These are phyloP conservation scores for Dendrolimus kikuchii DNA, from an alignment of 1,140 invertebrate species.

Conservation along the genomic window DNA sequence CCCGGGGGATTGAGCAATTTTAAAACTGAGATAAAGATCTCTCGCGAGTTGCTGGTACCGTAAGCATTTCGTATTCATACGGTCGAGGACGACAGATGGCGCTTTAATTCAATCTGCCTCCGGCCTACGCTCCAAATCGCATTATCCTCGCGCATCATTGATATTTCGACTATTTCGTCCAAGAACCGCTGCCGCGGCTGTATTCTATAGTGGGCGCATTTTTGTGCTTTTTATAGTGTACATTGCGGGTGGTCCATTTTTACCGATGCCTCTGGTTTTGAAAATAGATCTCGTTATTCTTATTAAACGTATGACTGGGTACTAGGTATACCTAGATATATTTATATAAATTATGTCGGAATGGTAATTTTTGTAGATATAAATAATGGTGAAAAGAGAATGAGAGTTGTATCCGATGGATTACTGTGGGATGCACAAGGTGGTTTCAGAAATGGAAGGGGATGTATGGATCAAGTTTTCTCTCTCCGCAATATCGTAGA, in stretches of 20 bases:
- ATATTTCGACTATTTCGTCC: constrained; percentile 60
- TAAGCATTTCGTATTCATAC: constrained; percentile 70
- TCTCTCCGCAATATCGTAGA: too few relatives aligned
- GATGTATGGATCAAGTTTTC: too few relatives aligned
- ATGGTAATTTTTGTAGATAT: too few relatives aligned
- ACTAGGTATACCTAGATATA: too few relatives aligned
- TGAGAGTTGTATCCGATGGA: too few relatives aligned
- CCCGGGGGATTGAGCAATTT: constrained; percentile 63
- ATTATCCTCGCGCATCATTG: constrained; percentile 69
- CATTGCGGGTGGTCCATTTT: constrained; percentile 20
- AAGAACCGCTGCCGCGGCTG: constrained; percentile 16
- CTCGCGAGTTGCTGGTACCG: constrained; percentile 34
- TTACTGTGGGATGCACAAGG: too few relatives aligned
- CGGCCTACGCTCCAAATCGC: constrained; percentile 63
- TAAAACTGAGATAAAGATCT: constrained; percentile 72
- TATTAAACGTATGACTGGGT: too few relatives aligned
- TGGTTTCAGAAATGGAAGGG: too few relatives aligned
- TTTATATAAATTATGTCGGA: too few relatives aligned
- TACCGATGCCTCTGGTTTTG: constrained; percentile 10
- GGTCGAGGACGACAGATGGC: constrained; percentile 63
- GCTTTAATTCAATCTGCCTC: constrained; percentile 67
- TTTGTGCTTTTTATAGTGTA: constrained; percentile 5
- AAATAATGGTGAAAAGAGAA: too few relatives aligned
- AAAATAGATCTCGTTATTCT: too few relatives aligned
- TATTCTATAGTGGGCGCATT: constrained; percentile 9